These are phyloP conservation scores for Euzetes globulus DNA, from an alignment of 2,888 invertebrate genomes.

Conservation along the genomic window DNA sequence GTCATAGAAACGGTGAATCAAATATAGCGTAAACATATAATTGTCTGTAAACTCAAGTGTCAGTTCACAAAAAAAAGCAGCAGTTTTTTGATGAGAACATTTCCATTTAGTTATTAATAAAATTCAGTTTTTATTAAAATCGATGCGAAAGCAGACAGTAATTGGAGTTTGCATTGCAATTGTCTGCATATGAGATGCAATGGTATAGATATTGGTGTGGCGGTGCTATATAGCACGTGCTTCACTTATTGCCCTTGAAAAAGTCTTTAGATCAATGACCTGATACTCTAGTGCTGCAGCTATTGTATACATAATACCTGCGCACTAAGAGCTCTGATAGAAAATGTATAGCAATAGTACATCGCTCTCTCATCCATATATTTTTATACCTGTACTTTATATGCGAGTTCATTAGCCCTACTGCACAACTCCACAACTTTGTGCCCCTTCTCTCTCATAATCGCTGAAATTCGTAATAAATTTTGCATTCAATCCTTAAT, in stretches of 20 bases:
- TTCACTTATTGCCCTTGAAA: conserved; percentile 37
- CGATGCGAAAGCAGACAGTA: too few relatives aligned
- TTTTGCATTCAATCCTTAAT: conserved; percentile 15
- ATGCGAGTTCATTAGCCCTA: conserved; percentile 21
- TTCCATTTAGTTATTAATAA: neutral
- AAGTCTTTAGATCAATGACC: conserved; percentile 30
- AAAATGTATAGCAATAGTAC: neutral
- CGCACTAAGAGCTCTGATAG: neutral
- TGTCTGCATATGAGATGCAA: neutral
- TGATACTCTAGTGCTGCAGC: conserved; percentile 4
- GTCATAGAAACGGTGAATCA: neutral
- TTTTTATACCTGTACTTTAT: conserved; percentile 19
- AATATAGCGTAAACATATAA: neutral
- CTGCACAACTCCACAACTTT: neutral
- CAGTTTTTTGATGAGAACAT: neutral
- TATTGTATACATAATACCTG: conserved; percentile 11
- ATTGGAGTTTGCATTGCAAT: too few relatives aligned
- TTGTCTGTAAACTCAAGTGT: conserved; percentile 13
- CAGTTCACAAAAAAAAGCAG: neutral
- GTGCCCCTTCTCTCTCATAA: conserved; percentile 19
- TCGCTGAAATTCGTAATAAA: conserved; percentile 17
- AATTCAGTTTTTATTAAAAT: too few relatives aligned
- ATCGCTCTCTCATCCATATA: conserved; percentile 21
- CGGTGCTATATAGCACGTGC: conserved; percentile 19
- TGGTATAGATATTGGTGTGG: neutral